Evolutionary conservation across 2,113 vertebrate species (phyloP).

Genomic region (Dasyornis broadbenti): DNA sequence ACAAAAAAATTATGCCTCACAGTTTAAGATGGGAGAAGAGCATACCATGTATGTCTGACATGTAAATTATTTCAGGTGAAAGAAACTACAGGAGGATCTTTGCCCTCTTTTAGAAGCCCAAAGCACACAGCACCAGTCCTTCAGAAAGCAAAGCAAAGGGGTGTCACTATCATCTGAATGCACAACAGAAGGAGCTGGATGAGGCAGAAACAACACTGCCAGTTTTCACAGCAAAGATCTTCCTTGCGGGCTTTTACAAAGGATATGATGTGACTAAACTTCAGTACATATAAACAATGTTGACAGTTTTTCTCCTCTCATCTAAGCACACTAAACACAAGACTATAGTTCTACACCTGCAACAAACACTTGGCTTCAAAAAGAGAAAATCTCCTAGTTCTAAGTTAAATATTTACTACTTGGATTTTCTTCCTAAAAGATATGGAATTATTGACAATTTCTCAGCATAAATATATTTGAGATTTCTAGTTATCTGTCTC

Average conservation of each 20-base stretch:
- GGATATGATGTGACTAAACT: neutral
- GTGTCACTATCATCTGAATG: neutral
- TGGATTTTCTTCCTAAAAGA: neutral
- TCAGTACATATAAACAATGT: neutral
- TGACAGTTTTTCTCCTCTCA: neutral
- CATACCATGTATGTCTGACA: neutral
- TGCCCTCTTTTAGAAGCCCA: neutral
- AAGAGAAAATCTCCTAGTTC: neutral
- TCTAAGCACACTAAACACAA: neutral
- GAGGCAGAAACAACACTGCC: neutral
- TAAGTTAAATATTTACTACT: neutral
- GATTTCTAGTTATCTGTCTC: neutral
- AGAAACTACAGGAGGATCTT: neutral
- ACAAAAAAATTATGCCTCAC: neutral
- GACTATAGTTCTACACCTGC: neutral
- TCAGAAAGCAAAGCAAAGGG: neutral
- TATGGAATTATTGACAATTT: neutral
- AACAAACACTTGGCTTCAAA: neutral
- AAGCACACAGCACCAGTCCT: neutral
- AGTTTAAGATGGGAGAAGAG: neutral
- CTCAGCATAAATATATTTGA: neutral
- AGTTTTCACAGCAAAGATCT: neutral
- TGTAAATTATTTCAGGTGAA: neutral
- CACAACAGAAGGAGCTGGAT: neutral
- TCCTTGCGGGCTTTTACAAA: neutral